Evolutionary conservation across 1,140 invertebrate genomes (phyloP), one percentile per base, ranked within the genome.

Genomic region (Brachionus asplanchnoidis): DNA sequence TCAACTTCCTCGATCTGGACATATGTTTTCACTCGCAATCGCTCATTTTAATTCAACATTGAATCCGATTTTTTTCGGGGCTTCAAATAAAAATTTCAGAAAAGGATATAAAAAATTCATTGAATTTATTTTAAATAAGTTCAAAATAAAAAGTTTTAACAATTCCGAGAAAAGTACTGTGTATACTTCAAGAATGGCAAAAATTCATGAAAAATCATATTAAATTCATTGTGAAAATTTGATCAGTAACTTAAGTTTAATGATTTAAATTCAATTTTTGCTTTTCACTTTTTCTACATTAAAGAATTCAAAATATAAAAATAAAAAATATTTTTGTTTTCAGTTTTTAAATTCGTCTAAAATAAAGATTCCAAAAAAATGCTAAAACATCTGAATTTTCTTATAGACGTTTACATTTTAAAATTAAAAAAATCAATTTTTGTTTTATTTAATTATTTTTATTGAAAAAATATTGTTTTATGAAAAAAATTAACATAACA

Each of bases 31-130:
- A 0, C 20, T 80, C 2, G 50, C 60, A 17, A 20, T 80, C 8
- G 78, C 78, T n/a, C 78, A 60, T 80, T 80, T 80, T 40, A 80
- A 80, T 80, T 80, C 78, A 9, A 60, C 78, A 56, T 28, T 80
- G 3, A 60, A 80, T 80, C 78, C 78, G 23, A 56, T 80, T 36
- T 80, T 80, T 56, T 80, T 40, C 42, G 78, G 14, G 7, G 23
- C 20, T 9, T 80, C 60, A 56, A 80, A 80, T 23, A 56, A n/a
- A 66, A 56, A 66, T 23, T 80, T 80, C 28, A 56, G 32, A 44
- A 56, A 66, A 32, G 78, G 78, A 36, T 80, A 80, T 23, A 80
- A 80, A 36, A 80, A 32, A 36, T 80, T 80, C 28, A 40, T 80
- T 5, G 28, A 36, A n/a, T 36, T 26, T 1, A 36, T 75, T 28